A percentile compares a stretch with the other conserved stretches of the same genome.
These are phyloP conservation scores for Bubo bubo DNA, from an alignment of 2,113 vertebrate genomes.

Conservation along the genomic window DNA sequence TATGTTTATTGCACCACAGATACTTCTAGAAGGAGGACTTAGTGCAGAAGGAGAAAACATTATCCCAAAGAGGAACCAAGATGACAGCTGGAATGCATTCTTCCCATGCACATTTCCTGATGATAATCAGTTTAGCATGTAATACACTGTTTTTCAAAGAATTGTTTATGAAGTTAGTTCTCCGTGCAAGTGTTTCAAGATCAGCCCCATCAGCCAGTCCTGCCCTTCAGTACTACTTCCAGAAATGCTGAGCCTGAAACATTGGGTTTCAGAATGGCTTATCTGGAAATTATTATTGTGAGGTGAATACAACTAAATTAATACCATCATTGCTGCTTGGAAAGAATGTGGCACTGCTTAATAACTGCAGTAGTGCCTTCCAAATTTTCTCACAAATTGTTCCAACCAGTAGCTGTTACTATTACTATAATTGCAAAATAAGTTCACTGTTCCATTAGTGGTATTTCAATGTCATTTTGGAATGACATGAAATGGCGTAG, in stretches of 20 bases:
- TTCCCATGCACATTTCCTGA: neutral
- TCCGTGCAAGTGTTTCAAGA: neutral
- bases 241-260: neutral
- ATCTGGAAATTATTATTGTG: slow-evolving; percentile 45
- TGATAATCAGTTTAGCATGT: neutral
- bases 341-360: slow-evolving; percentile 28
- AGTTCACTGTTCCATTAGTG: neutral
- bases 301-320: slow-evolving; percentile 22
- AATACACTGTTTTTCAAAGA: neutral
- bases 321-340: neutral
- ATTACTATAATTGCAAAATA: slow-evolving; percentile 26
- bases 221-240: neutral
- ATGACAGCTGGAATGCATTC: neutral
- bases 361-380: neutral
- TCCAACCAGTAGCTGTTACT: slow-evolving; percentile 29
- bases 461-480: slow-evolving; percentile 36
- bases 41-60: slow-evolving; percentile 10
- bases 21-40: neutral
- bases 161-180: neutral
- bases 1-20: neutral
- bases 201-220: neutral
- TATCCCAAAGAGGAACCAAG: neutral
- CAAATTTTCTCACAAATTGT: slow-evolving; percentile 7
- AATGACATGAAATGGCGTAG: neutral
- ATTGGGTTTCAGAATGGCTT: neutral